phyloP scores from a whole-genome alignment of 2,113 vertebrate genomes.

The Maccullochella peelii region DNA sequence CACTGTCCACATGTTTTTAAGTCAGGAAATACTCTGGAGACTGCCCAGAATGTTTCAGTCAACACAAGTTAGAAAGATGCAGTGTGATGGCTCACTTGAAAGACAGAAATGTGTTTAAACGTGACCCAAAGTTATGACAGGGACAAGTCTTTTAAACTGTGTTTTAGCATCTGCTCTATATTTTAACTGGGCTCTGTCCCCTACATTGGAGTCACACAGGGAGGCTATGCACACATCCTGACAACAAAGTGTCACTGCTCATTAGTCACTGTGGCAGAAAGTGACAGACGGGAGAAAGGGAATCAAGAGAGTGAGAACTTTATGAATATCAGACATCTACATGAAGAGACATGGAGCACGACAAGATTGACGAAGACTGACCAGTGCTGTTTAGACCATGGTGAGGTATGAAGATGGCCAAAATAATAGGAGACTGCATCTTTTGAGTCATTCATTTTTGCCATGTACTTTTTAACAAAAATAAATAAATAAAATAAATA shows the following conservation, averaged over 20 bases:
- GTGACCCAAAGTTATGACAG: constrained; percentile 31
- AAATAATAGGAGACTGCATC: not conserved
- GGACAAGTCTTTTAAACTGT: constrained; percentile 41
- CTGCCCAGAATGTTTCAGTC: constrained; percentile 9
- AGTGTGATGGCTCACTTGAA: constrained; percentile 36
- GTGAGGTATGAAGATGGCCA: not conserved
- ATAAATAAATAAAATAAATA: no score
- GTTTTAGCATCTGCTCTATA: constrained; percentile 53
- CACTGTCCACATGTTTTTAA: not conserved
- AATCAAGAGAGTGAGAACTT: constrained; percentile 9
- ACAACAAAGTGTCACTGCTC: constrained; percentile 42
- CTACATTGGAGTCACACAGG: constrained; percentile 48
- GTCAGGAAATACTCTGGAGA: constrained; percentile 3
- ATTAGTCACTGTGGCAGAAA: constrained; percentile 46
- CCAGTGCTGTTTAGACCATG: not conserved
- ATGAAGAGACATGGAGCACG: not conserved
- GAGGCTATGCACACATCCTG: constrained; percentile 56
- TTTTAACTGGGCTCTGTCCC: constrained; percentile 52
- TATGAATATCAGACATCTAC: constrained; percentile 17
- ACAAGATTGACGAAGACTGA: not conserved
- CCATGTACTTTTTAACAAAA: not conserved
- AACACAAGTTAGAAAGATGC: constrained; percentile 19
- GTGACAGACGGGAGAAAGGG: not conserved
- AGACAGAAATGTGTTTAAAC: constrained; percentile 27
- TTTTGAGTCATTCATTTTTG: not conserved